A percentile compares a stretch with the other conserved stretches of the same genome.
These are phyloP conservation scores for Pelosia muscerda DNA, from an alignment of 2,888 invertebrate species.

Conservation along the genomic window DNA sequence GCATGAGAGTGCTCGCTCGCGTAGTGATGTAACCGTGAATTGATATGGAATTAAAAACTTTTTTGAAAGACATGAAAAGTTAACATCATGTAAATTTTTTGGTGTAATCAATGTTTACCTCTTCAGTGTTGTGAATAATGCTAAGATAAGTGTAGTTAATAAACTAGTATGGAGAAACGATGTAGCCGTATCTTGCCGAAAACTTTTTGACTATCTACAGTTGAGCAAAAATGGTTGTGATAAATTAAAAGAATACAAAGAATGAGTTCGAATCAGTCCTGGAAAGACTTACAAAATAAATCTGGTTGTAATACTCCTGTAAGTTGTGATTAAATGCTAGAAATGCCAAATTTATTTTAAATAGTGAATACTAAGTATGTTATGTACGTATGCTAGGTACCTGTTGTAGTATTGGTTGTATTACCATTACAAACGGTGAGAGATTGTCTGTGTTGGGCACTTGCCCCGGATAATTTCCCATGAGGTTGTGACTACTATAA, in stretches of 20 bases:
- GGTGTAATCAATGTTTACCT: slow-evolving; percentile 82
- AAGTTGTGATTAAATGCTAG: slow-evolving; percentile 80
- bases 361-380: slow-evolving; percentile 64
- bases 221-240: slow-evolving; percentile 78
- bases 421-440: slow-evolving; percentile 65
- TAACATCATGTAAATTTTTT: slow-evolving; percentile 75
- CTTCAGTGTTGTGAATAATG: slow-evolving; percentile 84
- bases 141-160: slow-evolving; percentile 67
- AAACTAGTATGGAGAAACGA: slow-evolving; percentile 55
- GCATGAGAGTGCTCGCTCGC: slow-evolving; percentile 52
- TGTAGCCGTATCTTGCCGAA: slow-evolving; percentile 59
- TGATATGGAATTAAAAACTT: slow-evolving; percentile 60
- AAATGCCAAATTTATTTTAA: slow-evolving; percentile 69
- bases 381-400: slow-evolving; percentile 61
- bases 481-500: slow-evolving; percentile 82
- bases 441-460: slow-evolving; percentile 68
- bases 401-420: slow-evolving; percentile 63
- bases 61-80: slow-evolving; percentile 58
- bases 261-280: slow-evolving; percentile 60
- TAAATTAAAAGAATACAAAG: slow-evolving; percentile 59
- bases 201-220: slow-evolving; percentile 60
- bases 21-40: slow-evolving; percentile 67
- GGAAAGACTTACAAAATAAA: slow-evolving; percentile 63
- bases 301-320: slow-evolving; percentile 78
- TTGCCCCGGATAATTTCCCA: slow-evolving; percentile 74